Conservation (phyloP, 2,113 vertebrate genomes). For the Entosphenus tridentatus region DNA sequence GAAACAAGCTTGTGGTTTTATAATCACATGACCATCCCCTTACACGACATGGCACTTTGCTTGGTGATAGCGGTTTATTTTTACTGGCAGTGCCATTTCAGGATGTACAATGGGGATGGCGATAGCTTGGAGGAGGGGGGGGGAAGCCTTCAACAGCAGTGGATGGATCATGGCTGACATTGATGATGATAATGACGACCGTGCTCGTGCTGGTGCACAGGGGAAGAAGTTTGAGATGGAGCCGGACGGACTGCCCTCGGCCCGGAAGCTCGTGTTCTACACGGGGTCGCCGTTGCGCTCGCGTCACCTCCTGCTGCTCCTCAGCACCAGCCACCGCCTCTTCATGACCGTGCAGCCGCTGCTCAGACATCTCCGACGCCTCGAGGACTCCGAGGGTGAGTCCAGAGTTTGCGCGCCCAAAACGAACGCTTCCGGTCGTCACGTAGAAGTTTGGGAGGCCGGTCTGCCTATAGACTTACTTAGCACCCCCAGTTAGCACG, state of each 20-base stretch:
- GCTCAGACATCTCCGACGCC: conserved; percentile 60
- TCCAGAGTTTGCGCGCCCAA: too few relatives aligned
- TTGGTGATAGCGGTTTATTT: neutral
- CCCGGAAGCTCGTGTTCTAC: conserved; percentile 85
- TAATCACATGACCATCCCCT: too few relatives aligned
- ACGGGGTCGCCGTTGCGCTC: conserved; percentile 73
- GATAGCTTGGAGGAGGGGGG: too few relatives aligned
- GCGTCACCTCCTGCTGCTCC: conserved; percentile 73
- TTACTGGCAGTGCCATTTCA: neutral
- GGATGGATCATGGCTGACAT: too few relatives aligned
- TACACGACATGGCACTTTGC: neutral
- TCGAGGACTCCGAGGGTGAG: conserved; percentile 84
- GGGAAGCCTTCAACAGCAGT: too few relatives aligned
- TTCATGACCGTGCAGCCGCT: conserved; percentile 94
- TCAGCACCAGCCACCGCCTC: conserved; percentile 88
- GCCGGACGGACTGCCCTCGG: conserved; percentile 71
- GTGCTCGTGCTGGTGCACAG: conserved; percentile 17
- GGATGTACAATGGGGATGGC: too few relatives aligned
- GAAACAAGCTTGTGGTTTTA: too few relatives aligned
- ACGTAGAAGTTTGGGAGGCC: too few relatives aligned
- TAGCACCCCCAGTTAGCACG: too few relatives aligned
- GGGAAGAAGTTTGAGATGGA: conserved; percentile 97
- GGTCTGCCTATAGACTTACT: too few relatives aligned
- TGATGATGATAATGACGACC: too few relatives aligned
- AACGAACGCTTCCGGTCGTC: too few relatives aligned